phyloP scores from a whole-genome alignment of 2,888 invertebrate genomes.

The Drosophila hawaiiensis region DNA sequence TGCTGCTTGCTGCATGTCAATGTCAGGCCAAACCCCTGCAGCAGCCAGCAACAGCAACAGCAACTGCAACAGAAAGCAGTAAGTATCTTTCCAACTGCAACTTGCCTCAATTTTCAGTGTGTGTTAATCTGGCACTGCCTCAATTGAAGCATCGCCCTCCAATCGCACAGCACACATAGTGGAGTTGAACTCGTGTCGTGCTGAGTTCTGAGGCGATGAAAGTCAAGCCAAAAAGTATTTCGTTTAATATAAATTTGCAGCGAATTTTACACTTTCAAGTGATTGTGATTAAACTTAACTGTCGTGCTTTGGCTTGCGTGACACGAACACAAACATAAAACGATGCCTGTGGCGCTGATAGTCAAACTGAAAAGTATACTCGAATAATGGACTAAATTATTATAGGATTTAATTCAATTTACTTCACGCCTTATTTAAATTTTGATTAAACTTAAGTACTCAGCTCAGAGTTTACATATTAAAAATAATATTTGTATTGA shows the following conservation, averaged over 20 bases:
- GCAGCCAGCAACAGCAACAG: slow-evolving; percentile 7
- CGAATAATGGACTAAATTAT: no score
- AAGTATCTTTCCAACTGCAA: slow-evolving; percentile 44
- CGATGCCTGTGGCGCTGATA: not conserved
- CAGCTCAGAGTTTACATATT: no score
- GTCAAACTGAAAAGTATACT: not conserved
- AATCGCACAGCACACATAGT: slow-evolving; percentile 5
- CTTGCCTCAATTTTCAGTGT: slow-evolving; percentile 52
- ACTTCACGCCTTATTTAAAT: no score
- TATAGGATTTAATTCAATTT: no score
- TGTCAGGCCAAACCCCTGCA: slow-evolving; percentile 53
- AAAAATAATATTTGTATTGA: no score
- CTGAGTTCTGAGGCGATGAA: not conserved
- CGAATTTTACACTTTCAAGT: not conserved
- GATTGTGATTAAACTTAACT: not conserved
- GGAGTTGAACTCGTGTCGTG: not conserved
- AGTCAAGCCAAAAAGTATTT: not conserved
- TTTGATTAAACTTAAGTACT: no score
- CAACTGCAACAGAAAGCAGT: slow-evolving; percentile 8
- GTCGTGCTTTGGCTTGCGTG: not conserved
- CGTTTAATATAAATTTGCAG: not conserved
- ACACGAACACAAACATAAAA: not conserved
- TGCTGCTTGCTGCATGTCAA: slow-evolving; percentile 59
- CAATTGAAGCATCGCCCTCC: slow-evolving; percentile 58
- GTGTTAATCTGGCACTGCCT: slow-evolving; percentile 66